phyloP scores from a whole-genome alignment of 2,888 invertebrate species.

The Tenthredo mesomela region DNA sequence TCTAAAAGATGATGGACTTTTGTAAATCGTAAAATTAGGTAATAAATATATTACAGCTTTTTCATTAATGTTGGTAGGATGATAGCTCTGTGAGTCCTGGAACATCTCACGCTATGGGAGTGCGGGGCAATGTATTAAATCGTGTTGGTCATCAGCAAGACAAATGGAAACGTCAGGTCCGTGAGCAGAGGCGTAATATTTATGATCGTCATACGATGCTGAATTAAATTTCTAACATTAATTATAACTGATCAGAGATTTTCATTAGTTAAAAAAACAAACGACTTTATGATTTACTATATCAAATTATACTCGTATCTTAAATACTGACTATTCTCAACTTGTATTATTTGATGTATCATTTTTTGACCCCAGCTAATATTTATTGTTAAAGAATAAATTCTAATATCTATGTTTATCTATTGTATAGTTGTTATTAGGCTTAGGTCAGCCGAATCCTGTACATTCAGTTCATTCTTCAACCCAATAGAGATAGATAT shows the following conservation, averaged over 20 bases:
- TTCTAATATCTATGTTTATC: slow-evolving; percentile 21
- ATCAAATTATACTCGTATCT: background rate
- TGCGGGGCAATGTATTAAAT: slow-evolving; percentile 90
- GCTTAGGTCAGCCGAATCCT: background rate
- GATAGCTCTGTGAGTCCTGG: slow-evolving; percentile 82
- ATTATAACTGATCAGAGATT: background rate
- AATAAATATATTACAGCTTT: background rate
- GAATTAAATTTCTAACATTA: slow-evolving; percentile 82
- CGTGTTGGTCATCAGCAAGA: slow-evolving; percentile 97
- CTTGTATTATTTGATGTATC: slow-evolving; percentile 33
- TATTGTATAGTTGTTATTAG: slow-evolving; percentile 9
- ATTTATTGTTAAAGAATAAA: slow-evolving; percentile 24
- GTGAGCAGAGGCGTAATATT: slow-evolving; percentile 96
- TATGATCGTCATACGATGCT: slow-evolving; percentile 99
- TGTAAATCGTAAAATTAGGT: background rate
- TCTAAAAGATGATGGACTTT: slow-evolving; percentile 10
- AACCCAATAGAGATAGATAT: background rate
- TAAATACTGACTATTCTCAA: slow-evolving; percentile 17
- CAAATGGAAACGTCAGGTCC: slow-evolving; percentile 98
- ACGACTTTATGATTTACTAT: slow-evolving; percentile 5
- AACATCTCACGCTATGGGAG: slow-evolving; percentile 88
- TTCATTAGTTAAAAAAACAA: background rate
- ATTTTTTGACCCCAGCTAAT: background rate
- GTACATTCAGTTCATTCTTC: background rate
- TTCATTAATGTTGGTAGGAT: slow-evolving; percentile 79